phyloP scores from a whole-genome alignment of 1,140 invertebrate species.

The Ditylenchus dipsaci region DNA sequence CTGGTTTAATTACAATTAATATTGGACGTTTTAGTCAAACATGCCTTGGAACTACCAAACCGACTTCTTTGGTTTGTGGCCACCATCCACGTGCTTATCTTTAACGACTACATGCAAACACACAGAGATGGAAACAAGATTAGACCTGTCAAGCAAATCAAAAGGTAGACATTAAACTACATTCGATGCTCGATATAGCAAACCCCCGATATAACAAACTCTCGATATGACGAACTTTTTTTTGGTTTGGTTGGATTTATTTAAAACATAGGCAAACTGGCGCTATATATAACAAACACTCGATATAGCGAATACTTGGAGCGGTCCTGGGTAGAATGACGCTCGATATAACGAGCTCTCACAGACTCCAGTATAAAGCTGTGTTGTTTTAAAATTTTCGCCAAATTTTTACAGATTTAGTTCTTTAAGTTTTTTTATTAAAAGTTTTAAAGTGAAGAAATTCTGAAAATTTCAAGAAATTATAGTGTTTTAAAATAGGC shows the following conservation, averaged over 20 bases:
- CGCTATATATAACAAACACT: neutral
- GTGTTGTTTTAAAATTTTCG: too few relatives aligned
- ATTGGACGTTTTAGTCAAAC: constrained; percentile 13
- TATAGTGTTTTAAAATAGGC: too few relatives aligned
- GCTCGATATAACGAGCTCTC: neutral
- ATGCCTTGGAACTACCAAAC: constrained; percentile 45
- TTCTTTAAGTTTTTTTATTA: too few relatives aligned
- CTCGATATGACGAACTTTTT: too few relatives aligned
- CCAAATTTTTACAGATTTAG: too few relatives aligned
- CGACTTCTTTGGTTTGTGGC: constrained; percentile 39
- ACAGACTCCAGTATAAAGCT: too few relatives aligned
- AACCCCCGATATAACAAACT: too few relatives aligned
- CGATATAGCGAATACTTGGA: too few relatives aligned
- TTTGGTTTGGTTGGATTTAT: too few relatives aligned
- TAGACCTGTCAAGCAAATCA: constrained; percentile 31
- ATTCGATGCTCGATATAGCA: constrained; percentile 2
- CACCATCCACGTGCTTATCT: constrained; percentile 37
- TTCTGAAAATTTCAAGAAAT: too few relatives aligned
- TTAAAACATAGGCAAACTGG: too few relatives aligned
- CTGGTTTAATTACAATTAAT: neutral
- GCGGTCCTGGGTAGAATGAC: neutral
- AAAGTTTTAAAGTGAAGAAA: too few relatives aligned
- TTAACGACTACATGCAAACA: constrained; percentile 31
- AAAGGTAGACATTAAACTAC: constrained; percentile 12
- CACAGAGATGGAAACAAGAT: constrained; percentile 27